Evolutionary conservation across 1,140 invertebrate species (phyloP).

Genomic region (Oscheius sp.): DNA sequence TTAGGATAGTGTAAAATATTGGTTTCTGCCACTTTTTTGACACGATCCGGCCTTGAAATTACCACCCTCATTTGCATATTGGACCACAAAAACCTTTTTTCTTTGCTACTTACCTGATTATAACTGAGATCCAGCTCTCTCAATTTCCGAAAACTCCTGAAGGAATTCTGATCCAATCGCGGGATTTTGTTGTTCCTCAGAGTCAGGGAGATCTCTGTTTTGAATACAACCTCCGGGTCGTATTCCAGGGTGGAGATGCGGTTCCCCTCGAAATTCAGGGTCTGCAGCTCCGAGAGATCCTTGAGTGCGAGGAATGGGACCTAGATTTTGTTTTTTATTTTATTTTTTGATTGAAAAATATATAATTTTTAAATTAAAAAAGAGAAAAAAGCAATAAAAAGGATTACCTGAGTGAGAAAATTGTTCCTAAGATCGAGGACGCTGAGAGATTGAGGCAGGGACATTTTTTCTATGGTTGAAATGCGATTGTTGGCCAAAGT

Average conservation of each 20-base stretch:
- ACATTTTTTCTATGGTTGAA: constrained; percentile 30
- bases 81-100: too few relatives aligned
- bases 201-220: constrained; percentile 29
- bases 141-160: constrained; percentile 35
- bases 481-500: constrained; percentile 36
- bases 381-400: neutral
- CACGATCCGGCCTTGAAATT: too few relatives aligned
- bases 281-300: constrained; percentile 19
- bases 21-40: too few relatives aligned
- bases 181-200: constrained; percentile 36
- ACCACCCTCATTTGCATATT: too few relatives aligned
- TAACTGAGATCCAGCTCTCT: constrained; percentile 34
- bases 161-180: constrained; percentile 24
- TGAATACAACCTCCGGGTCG: constrained; percentile 32
- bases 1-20: too few relatives aligned
- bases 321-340: constrained; percentile 3
- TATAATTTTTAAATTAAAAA: neutral
- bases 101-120: constrained; percentile 34
- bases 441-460: constrained; percentile 22
- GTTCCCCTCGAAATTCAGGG: constrained; percentile 38
- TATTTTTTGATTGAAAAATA: neutral
- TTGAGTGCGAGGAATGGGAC: constrained; percentile 35
- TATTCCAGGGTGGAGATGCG: constrained; percentile 18
- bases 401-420: constrained; percentile 22
- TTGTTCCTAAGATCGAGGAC: constrained; percentile 35